Percentiles rank a stretch among this genome's conserved stretches.
These are phyloP conservation scores for Xiphophorus couchianus DNA, from an alignment of 2,113 vertebrate species.

Conservation along the genomic window DNA sequence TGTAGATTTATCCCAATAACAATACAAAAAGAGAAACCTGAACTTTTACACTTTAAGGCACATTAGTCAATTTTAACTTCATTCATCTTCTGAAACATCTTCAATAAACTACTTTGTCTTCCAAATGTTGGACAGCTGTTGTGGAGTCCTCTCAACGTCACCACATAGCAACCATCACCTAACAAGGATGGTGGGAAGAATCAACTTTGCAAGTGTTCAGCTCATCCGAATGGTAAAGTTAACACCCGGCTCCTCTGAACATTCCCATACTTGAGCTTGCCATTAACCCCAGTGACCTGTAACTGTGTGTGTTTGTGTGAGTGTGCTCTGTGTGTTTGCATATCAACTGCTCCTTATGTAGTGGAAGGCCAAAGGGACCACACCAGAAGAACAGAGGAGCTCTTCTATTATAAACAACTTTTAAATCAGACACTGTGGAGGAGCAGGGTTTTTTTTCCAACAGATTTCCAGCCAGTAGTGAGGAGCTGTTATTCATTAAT, in stretches of 20 bases:
- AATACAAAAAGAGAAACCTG: neutral
- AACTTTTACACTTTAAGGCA: neutral
- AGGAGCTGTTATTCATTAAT: constrained; percentile 34
- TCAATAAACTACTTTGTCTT: neutral
- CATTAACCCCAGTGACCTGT: constrained; percentile 64
- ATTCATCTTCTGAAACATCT: neutral
- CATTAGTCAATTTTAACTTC: neutral
- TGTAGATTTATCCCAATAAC: neutral
- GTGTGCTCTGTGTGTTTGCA: constrained; percentile 55
- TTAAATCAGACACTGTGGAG: constrained; percentile 44
- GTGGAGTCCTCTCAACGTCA: neutral
- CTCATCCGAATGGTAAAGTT: constrained; percentile 50
- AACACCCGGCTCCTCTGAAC: constrained; percentile 61
- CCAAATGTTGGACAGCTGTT: neutral
- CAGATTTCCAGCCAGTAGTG: constrained; percentile 37
- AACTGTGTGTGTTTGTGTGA: constrained; percentile 48
- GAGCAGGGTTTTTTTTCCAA: constrained; percentile 39
- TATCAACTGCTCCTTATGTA: constrained; percentile 53
- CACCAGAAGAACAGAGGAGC: constrained; percentile 70
- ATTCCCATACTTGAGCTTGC: constrained; percentile 53
- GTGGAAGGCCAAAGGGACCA: constrained; percentile 65
- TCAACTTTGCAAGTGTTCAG: constrained; percentile 19
- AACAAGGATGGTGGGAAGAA: constrained; percentile 20
- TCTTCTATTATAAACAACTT: constrained; percentile 64
- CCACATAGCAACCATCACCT: constrained; percentile 31